A percentile compares a stretch with the other conserved stretches of the same genome.
Conservation (phyloP, 2,113 vertebrate genomes). For the Recurvirostra avosetta region DNA sequence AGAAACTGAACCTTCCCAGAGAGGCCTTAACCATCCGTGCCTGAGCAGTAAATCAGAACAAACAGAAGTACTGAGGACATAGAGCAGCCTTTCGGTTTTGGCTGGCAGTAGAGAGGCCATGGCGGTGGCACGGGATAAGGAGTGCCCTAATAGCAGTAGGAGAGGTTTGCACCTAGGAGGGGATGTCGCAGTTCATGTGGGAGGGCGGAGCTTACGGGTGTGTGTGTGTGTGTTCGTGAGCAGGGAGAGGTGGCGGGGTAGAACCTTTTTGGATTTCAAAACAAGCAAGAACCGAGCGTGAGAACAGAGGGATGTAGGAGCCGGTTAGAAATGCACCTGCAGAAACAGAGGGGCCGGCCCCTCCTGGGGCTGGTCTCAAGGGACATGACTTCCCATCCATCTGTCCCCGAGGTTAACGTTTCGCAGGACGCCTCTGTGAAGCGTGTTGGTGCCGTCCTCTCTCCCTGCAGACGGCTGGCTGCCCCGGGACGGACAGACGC, state of each 20-base stretch:
- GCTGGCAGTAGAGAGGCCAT: not conserved
- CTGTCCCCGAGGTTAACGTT: not conserved
- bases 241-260: not conserved
- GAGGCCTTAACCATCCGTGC: not conserved
- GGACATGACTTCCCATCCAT: not conserved
- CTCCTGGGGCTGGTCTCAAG: not conserved
- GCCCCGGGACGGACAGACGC: not conserved
- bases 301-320: not conserved
- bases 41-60: not conserved
- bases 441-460: not conserved
- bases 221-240: not conserved
- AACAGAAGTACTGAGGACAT: not conserved
- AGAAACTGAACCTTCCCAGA: conserved; percentile 18
- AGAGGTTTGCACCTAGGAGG: not conserved
- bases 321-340: not conserved
- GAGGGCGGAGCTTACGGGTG: conserved; percentile 38
- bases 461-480: not conserved
- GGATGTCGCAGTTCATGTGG: not conserved
- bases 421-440: not conserved
- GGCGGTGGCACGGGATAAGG: not conserved
- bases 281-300: not conserved
- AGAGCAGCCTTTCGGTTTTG: not conserved
- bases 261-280: not conserved
- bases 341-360: not conserved
- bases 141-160: not conserved